Base-by-base conservation (phyloP, 2,797 vertebrate species). In the Nasua narica region DNA sequence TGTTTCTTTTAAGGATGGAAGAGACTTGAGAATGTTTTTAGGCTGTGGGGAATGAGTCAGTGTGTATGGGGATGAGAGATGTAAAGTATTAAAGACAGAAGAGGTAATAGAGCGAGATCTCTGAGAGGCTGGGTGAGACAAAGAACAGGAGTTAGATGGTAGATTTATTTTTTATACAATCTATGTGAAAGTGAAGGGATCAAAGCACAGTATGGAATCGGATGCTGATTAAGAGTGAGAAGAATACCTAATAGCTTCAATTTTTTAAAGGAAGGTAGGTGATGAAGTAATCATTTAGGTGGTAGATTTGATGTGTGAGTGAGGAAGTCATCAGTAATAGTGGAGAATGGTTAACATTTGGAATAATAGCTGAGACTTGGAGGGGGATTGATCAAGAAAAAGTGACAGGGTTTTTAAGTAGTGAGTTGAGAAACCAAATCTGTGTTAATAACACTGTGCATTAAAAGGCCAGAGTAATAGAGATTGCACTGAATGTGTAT, bases 381-480 rank as follows among this genome's bases (percentile, higher is more conserved):
- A 86, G 43, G 87, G 32, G 27, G 16, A 76, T 25, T 89, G 52
- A 56, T 11, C 27, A 69, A 67, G 48, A 91, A 82, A 95, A 91
- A 56, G 40, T 90, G 72, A 95, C 84, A 90, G n/a, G 21, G 72
- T 74, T 92, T 37, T 9, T 40, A 87, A 70, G 35, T 79, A 43
- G 65, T 76, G 32, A 87, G 52, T 77, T 84, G 60, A 90, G 25
- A 94, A 81, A 52, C 10, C 35, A 91, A 96, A 69, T 87, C 10
- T 90, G 52, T 90, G 35, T 21, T n/a, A 40, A 67, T 18, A 81
- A 81, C 43, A 79, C 67, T 84, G 90, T 87, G n/a, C 13, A 81
- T 92, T 87, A 67, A 87, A 94, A 84, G 5, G n/a, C 90, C 69
- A 69, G 4, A 93, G 23, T 90, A 54, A 96, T 54, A 35, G 65